Base-by-base conservation (phyloP, 2,888 invertebrate species). In the Seira musarum region DNA sequence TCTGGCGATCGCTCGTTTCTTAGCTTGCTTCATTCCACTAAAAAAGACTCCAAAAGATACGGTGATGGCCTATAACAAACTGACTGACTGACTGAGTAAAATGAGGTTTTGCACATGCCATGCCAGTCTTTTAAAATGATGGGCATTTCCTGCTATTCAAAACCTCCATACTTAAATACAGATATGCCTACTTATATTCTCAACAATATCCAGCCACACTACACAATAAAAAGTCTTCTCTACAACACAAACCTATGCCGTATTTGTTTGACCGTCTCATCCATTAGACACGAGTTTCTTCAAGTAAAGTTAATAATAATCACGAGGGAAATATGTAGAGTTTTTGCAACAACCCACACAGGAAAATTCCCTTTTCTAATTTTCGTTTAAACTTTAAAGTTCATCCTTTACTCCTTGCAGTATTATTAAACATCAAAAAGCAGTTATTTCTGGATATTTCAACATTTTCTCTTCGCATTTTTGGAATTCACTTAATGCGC, bases 291-390 rank as follows among this genome's bases (percentile, higher is more conserved):
- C n/a, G n/a, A n/a, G n/a, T n/a, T n/a, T n/a, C n/a, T n/a, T n/a
- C n/a, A n/a, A n/a, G n/a, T n/a, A n/a, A n/a, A n/a, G n/a, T 5
- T n/a, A 40, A 21, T 72, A 35, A 64, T 63, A 64, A 63, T 63
- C 72, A 15, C 72, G 60, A 49, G 72, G 72, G 72, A 72, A 72
- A 72, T 72, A 72, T 72, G 64, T 30, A 70, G 61, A 70, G 60
- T 61, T 61, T n/a, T n/a, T n/a, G n/a, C n/a, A n/a, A 17, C 8
- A 5, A 6, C 17, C 17, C 15, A 60, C 10, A n/a, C 15, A 60
- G n/a, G 17, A 10, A 13, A 60, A 63, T 22, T 22, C 8, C 24
- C 17, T 24, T 63, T 21, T 63, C 8, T n/a, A 60, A 60, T 15
- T 6, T 17, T 60, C 17, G 15, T 17, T 60, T 24, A 8, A 8